Base-by-base conservation (phyloP, 1,140 invertebrate species). In the Drosophila persimilis region DNA sequence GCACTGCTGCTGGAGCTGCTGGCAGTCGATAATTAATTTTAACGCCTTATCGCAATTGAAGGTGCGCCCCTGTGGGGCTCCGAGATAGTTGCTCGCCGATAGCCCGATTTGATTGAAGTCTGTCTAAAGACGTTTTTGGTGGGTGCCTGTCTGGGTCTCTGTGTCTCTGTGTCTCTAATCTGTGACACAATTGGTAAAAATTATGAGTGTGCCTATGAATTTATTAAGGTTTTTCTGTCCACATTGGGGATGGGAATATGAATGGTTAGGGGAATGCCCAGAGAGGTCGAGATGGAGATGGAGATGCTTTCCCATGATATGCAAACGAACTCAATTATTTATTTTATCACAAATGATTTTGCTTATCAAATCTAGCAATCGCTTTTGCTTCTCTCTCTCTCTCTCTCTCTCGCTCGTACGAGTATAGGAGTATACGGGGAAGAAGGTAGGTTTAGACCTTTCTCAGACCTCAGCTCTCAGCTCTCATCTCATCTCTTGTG, bases 321-420 rank as follows among this genome's bases (percentile, higher is more conserved):
- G 83, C 83, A 88, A 88, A 88, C 83, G 83, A 88, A 88, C 83
- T 88, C 83, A 88, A 88, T 88, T 88, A 88, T 88, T 88, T 88
- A 88, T 88, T 88, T 88, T 88, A 88, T 88, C 83, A 88, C 83
- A 88, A 88, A 88, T 88, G 83, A 88, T 88, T 86, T 88, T 61
- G 81, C 83, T 88, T 88, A 88, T 88, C 83, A 64, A 83, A 88
- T 88, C 79, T 83, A 89, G 75, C 80, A 88, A 88, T 88, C 83
- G 83, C 67, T 39, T 39, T 13, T 5, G 2, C 57, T 70, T 78
- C 70, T 75, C 83, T 86, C 50, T 39, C 51, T 22, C 50, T 39
- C 51, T 22, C 67, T 69, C 44, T 69, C 64, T 56, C 65, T 46
- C 29, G 1, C 20, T 26, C 24, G 24, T 26, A 5, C 5, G 24